Conservation (phyloP, 2,888 invertebrate species). For the Malthinus flaveolus region DNA sequence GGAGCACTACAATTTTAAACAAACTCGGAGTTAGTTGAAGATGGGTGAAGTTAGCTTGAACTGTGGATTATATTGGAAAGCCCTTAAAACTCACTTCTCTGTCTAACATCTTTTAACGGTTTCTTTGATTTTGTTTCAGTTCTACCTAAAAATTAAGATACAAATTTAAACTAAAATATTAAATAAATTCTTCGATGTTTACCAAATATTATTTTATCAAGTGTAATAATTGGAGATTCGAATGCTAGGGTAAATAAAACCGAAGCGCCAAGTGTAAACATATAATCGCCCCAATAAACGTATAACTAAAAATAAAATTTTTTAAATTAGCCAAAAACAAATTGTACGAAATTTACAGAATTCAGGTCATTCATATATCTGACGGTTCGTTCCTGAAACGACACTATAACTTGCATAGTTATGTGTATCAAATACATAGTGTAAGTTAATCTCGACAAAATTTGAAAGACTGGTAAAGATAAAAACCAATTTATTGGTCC, state of each 20-base stretch:
- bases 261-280: not conserved
- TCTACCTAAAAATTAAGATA: no score
- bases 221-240: not conserved
- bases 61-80: no score
- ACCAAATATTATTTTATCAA: not conserved
- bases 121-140: no score
- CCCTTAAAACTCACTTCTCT: no score
- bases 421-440: slow-evolving; percentile 57
- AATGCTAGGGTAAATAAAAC: not conserved
- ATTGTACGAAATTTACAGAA: not conserved
- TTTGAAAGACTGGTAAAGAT: slow-evolving; percentile 54
- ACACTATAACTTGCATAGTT: slow-evolving; percentile 41
- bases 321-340: not conserved
- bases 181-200: not conserved
- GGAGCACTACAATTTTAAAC: no score
- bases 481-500: slow-evolving; percentile 59
- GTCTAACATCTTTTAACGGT: no score
- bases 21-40: no score
- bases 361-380: not conserved
- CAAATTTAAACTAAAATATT: no score
- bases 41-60: no score
- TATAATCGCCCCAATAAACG: not conserved
- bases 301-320: not conserved
- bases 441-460: slow-evolving; percentile 57
- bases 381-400: slow-evolving; percentile 30